These are phyloP conservation scores for Saccostrea echinata DNA, from an alignment of 1,140 invertebrate species.

Conservation along the genomic window DNA sequence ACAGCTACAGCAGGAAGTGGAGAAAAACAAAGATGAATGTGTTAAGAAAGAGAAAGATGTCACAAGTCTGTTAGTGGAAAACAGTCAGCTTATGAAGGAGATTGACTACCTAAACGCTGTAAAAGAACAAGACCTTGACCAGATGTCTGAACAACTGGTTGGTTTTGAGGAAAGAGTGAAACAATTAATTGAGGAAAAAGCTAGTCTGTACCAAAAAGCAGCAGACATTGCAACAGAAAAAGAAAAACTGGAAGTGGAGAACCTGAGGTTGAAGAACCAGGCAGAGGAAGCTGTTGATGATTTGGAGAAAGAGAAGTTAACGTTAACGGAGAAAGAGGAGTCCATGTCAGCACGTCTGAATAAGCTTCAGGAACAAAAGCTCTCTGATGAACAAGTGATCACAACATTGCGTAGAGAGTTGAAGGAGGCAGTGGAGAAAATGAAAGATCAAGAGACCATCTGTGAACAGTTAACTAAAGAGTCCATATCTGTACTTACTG, in stretches of 20 bases:
- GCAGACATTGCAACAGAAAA: neutral
- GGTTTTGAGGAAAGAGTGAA: conserved; percentile 40
- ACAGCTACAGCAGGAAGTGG: conserved; percentile 11
- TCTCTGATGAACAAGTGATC: conserved; percentile 1
- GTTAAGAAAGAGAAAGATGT: conserved; percentile 1
- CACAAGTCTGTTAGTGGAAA: conserved; percentile 13
- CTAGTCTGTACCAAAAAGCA: conserved; percentile 20
- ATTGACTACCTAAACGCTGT: conserved; percentile 41
- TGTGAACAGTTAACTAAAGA: conserved; percentile 4
- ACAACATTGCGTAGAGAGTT: neutral
- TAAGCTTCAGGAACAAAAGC: conserved; percentile 17
- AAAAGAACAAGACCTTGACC: conserved; percentile 30
- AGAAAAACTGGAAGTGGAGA: conserved; percentile 37
- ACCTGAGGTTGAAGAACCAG: neutral
- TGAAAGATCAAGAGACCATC: neutral
- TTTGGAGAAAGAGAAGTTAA: neutral
- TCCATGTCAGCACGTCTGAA: neutral
- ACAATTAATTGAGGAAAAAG: conserved; percentile 40
- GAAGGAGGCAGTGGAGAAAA: neutral
- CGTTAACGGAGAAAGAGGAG: neutral
- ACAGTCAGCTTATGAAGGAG: conserved; percentile 49
- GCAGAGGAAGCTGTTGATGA: neutral
- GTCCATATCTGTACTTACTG: neutral
- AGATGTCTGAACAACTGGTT: conserved; percentile 16
- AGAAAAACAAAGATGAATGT: neutral